These are phyloP conservation scores for Microctenopoma steveboyesi DNA, from an alignment of 2,797 vertebrate species.

Conservation along the genomic window DNA sequence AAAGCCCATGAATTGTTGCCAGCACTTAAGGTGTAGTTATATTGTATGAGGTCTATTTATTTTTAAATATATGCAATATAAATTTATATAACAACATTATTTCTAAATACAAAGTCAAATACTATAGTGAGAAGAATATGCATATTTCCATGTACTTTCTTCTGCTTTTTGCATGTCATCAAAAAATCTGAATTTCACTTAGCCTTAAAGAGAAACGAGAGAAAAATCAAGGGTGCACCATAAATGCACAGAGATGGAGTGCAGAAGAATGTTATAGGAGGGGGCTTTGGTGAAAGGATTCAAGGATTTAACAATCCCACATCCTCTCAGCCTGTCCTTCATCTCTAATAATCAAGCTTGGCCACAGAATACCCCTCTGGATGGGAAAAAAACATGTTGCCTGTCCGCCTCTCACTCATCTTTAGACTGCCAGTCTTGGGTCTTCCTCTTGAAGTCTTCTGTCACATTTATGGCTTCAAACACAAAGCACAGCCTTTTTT, in stretches of 20 bases:
- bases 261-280: slow-evolving; percentile 72
- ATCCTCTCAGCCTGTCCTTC: slow-evolving; percentile 82
- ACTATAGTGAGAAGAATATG: slow-evolving; percentile 20
- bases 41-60: slow-evolving; percentile 36
- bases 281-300: slow-evolving; percentile 79
- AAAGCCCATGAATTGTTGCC: slow-evolving; percentile 46
- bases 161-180: slow-evolving; percentile 56
- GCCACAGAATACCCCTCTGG: slow-evolving; percentile 83
- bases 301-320: slow-evolving; percentile 84
- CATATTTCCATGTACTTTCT: slow-evolving; percentile 41
- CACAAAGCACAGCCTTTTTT: slow-evolving; percentile 76
- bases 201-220: slow-evolving; percentile 53
- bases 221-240: slow-evolving; percentile 67
- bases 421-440: slow-evolving; percentile 83
- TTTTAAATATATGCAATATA: slow-evolving; percentile 34
- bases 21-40: slow-evolving; percentile 45
- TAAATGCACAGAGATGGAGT: slow-evolving; percentile 70
- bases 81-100: slow-evolving; percentile 35
- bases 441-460: slow-evolving; percentile 84
- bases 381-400: slow-evolving; percentile 80
- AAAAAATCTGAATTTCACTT: slow-evolving; percentile 62
- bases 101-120: slow-evolving; percentile 39
- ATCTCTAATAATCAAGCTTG: slow-evolving; percentile 86
- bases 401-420: slow-evolving; percentile 83
- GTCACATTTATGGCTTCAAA: slow-evolving; percentile 86